Conservation (phyloP, 2,797 vertebrate species). For the Diglossa cyanea region DNA sequence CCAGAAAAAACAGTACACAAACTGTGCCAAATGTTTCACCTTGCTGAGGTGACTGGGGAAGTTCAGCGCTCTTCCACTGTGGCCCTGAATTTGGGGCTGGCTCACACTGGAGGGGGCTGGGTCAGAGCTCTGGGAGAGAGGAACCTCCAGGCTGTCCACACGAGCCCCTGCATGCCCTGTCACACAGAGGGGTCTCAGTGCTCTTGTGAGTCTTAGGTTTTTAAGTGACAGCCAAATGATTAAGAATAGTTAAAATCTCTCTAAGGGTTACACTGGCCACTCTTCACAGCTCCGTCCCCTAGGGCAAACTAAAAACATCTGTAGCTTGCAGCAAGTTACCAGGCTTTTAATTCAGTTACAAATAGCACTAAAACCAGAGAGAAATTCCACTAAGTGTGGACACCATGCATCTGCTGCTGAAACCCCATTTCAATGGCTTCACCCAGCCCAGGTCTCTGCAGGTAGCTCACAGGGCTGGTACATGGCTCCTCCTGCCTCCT, state of each 20-base stretch:
- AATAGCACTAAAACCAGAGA: background rate
- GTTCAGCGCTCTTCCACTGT: background rate
- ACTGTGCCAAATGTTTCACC: background rate
- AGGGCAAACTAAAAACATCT: background rate
- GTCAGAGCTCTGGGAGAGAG: background rate
- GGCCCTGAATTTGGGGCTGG: background rate
- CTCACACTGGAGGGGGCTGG: background rate
- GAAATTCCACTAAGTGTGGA: background rate
- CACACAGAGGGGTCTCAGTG: background rate
- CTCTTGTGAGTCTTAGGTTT: accelerated
- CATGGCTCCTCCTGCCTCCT: background rate
- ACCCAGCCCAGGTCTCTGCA: background rate
- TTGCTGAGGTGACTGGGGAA: background rate
- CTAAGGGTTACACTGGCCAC: background rate
- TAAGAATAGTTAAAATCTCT: background rate
- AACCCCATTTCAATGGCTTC: background rate
- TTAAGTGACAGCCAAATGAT: background rate
- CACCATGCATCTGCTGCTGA: background rate
- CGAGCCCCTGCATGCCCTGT: accelerated
- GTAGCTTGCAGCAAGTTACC: background rate
- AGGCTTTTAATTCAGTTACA: background rate
- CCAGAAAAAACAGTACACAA: background rate
- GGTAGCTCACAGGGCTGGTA: background rate
- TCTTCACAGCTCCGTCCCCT: background rate
- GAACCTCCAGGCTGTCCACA: background rate